Percentiles rank a stretch among this genome's conserved stretches.
phyloP scores from a whole-genome alignment of 2,888 invertebrate species.

The Boloria euphrosyne region DNA sequence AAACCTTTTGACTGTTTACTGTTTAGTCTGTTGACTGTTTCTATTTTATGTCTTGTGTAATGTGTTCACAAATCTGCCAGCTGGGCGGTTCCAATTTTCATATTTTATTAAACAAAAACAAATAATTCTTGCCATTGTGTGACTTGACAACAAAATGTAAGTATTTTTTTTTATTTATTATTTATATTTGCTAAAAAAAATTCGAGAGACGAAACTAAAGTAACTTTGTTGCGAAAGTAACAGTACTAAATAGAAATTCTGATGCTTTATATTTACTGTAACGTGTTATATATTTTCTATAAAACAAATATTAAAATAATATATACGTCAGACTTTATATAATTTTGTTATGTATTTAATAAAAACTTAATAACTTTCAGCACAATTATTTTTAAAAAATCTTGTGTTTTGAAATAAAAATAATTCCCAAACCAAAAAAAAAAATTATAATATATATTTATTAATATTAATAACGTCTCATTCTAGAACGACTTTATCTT shows the following conservation, averaged over 20 bases:
- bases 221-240: constrained; percentile 41
- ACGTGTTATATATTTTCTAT: constrained; percentile 25
- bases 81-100: constrained; percentile 73
- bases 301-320: constrained; percentile 15
- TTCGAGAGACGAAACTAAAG: neutral
- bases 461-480: too few species aligned
- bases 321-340: too few species aligned
- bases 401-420: too few species aligned
- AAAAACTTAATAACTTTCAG: too few species aligned
- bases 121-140: constrained; percentile 39
- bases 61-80: constrained; percentile 58
- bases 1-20: too few species aligned
- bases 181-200: constrained; percentile 2
- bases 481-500: too few species aligned
- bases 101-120: constrained; percentile 41
- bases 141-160: constrained; percentile 46
- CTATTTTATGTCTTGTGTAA: constrained; percentile 25
- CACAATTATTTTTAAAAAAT: too few species aligned
- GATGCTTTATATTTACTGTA: constrained; percentile 30
- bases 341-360: too few species aligned
- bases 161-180: constrained; percentile 40
- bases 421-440: too few species aligned
- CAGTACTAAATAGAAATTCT: constrained; percentile 39
- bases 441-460: too few species aligned
- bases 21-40: constrained; percentile 25